Evolutionary conservation across 1,140 invertebrate genomes (phyloP).

Genomic region (Drosophila grimshawi): DNA sequence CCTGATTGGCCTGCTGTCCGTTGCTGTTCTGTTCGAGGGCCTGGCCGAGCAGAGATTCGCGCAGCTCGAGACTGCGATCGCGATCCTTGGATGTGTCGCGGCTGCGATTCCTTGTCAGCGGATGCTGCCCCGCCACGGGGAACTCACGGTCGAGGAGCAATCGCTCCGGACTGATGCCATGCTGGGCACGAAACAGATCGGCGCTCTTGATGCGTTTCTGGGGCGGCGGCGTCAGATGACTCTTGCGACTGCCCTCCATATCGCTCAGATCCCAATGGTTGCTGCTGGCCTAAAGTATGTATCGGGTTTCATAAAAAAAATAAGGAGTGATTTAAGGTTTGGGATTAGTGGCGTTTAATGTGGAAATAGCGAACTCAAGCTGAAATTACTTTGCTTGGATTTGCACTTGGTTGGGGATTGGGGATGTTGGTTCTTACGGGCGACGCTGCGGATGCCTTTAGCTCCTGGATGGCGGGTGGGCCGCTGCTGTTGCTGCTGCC

Average conservation of each 20-base stretch:
- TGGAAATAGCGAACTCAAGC: constrained; percentile 35
- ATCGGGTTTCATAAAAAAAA: not conserved
- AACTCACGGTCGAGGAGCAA: constrained; percentile 75
- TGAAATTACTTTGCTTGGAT: constrained; percentile 82
- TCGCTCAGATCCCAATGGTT: constrained; percentile 75
- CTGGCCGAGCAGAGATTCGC: constrained; percentile 90
- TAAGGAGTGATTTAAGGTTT: not conserved
- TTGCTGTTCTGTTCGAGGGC: constrained; percentile 87
- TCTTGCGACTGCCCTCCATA: constrained; percentile 70
- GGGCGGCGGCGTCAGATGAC: constrained; percentile 85
- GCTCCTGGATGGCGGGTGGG: constrained; percentile 79
- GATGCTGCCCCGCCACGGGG: constrained; percentile 78
- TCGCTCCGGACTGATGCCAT: constrained; percentile 82
- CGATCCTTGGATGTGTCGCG: constrained; percentile 78
- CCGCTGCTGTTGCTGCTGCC: constrained; percentile 33
- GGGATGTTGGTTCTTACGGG: constrained; percentile 73
- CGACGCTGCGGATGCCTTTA: constrained; percentile 80
- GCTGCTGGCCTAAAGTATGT: constrained; percentile 54
- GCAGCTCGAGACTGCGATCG: constrained; percentile 86
- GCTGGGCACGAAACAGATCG: constrained; percentile 87
- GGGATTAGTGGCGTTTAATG: not conserved
- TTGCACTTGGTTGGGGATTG: constrained; percentile 62
- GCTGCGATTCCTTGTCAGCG: constrained; percentile 67
- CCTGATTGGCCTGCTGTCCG: constrained; percentile 71
- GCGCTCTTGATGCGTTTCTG: constrained; percentile 87